These are phyloP conservation scores for Ips typographus DNA, from an alignment of 1,140 invertebrate species.

Conservation along the genomic window DNA sequence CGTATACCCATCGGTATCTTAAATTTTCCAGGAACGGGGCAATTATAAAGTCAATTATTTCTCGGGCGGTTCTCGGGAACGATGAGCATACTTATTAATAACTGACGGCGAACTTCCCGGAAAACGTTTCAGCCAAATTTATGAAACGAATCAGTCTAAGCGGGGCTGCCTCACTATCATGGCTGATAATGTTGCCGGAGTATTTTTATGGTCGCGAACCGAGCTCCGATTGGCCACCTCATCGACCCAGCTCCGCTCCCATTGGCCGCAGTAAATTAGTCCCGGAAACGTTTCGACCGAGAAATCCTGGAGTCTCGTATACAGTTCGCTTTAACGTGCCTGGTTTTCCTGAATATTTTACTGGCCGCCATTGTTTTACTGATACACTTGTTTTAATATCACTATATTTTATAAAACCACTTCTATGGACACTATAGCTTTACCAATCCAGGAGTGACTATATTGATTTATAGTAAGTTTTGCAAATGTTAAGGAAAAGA, in stretches of 20 bases:
- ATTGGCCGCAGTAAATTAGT: slow-evolving; percentile 47
- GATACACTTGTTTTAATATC: too few relatives aligned
- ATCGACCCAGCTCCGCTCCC: slow-evolving; percentile 10
- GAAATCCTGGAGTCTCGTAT: not conserved
- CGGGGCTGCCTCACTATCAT: slow-evolving; percentile 51
- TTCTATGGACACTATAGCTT: too few relatives aligned
- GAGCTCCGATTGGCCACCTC: slow-evolving; percentile 40
- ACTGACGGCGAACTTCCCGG: slow-evolving; percentile 38
- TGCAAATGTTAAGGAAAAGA: too few relatives aligned
- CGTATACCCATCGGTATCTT: not conserved
- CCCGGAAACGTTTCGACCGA: slow-evolving; percentile 39
- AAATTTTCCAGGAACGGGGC: slow-evolving; percentile 22
- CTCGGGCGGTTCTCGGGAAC: slow-evolving; percentile 26
- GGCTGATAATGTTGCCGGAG: slow-evolving; percentile 51
- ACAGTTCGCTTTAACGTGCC: slow-evolving; percentile 13
- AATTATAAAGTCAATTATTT: slow-evolving; percentile 37
- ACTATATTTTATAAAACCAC: too few relatives aligned
- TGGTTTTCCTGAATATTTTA: slow-evolving; percentile 5
- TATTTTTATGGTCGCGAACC: slow-evolving; percentile 48
- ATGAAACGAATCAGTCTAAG: slow-evolving; percentile 49
- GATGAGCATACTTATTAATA: slow-evolving; percentile 45
- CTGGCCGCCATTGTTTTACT: not conserved
- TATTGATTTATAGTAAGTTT: too few relatives aligned
- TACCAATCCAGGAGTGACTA: too few relatives aligned
- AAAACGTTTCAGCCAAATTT: slow-evolving; percentile 44